phyloP scores from a whole-genome alignment of 64 coral and sea anemone genomes.

The Montipora foliosa region DNA sequence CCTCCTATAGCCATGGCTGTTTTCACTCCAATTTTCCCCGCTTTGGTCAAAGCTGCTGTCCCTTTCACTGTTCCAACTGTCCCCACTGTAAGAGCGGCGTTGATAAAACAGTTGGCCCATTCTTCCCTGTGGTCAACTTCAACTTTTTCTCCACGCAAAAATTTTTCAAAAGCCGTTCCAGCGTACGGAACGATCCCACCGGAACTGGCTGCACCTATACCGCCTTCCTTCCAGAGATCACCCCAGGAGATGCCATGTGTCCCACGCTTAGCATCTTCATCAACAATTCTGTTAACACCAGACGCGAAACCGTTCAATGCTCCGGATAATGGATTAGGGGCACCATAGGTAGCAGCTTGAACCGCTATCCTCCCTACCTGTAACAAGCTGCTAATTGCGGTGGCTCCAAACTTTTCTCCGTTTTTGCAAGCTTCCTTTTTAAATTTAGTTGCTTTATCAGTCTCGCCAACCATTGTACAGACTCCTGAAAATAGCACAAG shows the following conservation, averaged over 20 bases:
- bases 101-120: background rate
- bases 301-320: background rate
- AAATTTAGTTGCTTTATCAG: background rate
- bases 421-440: background rate
- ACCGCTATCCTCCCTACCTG: background rate
- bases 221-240: background rate
- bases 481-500: background rate
- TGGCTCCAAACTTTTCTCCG: background rate
- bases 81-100: background rate
- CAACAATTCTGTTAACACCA: background rate
- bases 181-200: background rate
- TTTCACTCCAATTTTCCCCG: background rate
- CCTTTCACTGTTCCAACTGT: background rate
- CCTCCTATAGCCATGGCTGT: background rate
- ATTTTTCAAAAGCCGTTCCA: background rate
- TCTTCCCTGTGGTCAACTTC: background rate
- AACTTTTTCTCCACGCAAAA: background rate
- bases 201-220: background rate
- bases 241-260: background rate
- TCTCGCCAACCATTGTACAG: background rate
- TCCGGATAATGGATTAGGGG: background rate
- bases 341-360: background rate
- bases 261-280: background rate
- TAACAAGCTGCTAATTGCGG: background rate
- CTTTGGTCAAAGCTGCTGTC: background rate